Percentiles rank a stretch among this genome's conserved stretches.
Conservation (phyloP, 2,797 vertebrate genomes). For the Clarias pachynema region DNA sequence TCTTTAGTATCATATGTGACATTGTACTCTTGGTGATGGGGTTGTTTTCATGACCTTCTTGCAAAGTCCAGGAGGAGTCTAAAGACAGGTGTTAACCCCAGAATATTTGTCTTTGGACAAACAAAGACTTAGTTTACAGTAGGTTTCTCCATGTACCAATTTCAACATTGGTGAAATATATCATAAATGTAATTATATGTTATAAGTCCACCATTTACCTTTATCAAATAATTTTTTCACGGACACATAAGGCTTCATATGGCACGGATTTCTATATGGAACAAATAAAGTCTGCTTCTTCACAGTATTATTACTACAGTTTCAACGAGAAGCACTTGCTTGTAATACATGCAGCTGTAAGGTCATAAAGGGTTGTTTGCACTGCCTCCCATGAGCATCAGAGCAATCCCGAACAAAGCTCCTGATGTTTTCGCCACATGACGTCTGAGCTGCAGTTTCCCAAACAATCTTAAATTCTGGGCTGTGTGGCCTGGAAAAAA, state of each 20-base stretch:
- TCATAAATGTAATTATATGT: conserved; percentile 53
- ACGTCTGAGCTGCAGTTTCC: not conserved
- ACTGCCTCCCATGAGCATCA: not conserved
- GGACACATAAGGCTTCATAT: not conserved
- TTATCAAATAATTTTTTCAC: not conserved
- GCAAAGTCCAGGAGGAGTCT: conserved; percentile 67
- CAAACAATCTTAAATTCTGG: conserved; percentile 13
- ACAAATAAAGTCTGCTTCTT: not conserved
- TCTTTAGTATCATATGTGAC: conserved; percentile 81
- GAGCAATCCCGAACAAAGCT: not conserved
- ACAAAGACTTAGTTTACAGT: conserved; percentile 9
- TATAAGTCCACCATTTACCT: not conserved
- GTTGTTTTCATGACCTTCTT: conserved; percentile 64
- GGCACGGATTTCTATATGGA: not conserved
- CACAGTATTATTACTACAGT: not conserved
- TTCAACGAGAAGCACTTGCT: not conserved
- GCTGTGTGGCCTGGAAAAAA: conserved; percentile 3
- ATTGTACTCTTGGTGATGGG: conserved; percentile 65
- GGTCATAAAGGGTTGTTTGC: not conserved
- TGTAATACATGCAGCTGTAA: conserved; percentile 30
- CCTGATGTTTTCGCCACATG: conserved; percentile 24
- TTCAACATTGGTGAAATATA: conserved; percentile 65
- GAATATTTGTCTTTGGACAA: conserved; percentile 63
- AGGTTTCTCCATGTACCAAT: conserved; percentile 55
- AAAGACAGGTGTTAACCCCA: conserved; percentile 52